These are phyloP conservation scores for Megaustenia siamemsis DNA, from an alignment of 2,888 invertebrate species.

Conservation along the genomic window DNA sequence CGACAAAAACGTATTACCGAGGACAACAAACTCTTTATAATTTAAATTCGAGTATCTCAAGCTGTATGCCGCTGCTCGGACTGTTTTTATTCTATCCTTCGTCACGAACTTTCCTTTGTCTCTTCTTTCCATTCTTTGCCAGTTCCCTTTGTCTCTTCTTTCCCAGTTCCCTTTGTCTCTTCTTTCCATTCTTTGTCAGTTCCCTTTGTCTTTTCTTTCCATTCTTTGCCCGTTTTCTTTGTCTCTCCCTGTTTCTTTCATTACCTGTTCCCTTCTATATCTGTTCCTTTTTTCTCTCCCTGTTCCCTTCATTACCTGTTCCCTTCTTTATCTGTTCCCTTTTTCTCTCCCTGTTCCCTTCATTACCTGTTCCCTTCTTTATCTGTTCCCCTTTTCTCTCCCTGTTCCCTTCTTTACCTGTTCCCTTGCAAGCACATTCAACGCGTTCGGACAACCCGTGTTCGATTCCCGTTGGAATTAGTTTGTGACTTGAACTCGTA, in stretches of 20 bases:
- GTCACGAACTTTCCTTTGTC: background rate
- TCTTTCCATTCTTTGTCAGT: conserved; percentile 36
- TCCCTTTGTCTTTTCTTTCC: conserved; percentile 34
- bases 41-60: no score
- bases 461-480: background rate
- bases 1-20: no score
- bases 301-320: conserved; percentile 2
- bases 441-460: background rate
- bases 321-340: conserved; percentile 23
- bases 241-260: background rate
- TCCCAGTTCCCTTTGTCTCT: background rate
- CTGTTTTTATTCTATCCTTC: background rate
- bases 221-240: background rate
- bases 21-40: no score
- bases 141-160: conserved; percentile 5
- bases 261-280: background rate
- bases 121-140: conserved; percentile 23
- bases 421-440: background rate
- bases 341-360: conserved; percentile 9
- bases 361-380: background rate
- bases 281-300: conserved; percentile 1
- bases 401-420: background rate
- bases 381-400: background rate
- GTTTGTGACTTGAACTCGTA: no score
- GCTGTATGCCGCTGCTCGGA: no score